Evolutionary conservation across 2,888 invertebrate species (phyloP), one percentile per base, ranked within the genome.

Genomic region (Pammene aurita): DNA sequence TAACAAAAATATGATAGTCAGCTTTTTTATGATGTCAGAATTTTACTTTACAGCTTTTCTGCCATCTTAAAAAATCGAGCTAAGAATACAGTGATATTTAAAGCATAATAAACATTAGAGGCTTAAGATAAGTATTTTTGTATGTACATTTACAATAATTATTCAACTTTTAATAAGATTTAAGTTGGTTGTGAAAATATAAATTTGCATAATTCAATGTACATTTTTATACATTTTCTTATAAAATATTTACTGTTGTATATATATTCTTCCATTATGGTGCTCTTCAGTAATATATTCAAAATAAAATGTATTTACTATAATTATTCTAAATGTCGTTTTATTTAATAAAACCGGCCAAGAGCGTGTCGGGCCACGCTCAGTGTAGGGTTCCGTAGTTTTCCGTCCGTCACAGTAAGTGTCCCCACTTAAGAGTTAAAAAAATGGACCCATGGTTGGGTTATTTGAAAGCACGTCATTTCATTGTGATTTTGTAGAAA

Each of bases 51-150:
- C 1, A 2, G 26, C 26, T 26, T 26, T 26, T 26, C 26, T 26
- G 26, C 26, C 4, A 26, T 26, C 4, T 26, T 26, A 26, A 4
- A n/a, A 26, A 26, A 26, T 26, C 26, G 1, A 13, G 13, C 44
- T 9, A n/a, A 13, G 6, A 46, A 16, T 41, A 26, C 46, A 56
- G 56, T 56, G 64, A 64, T 65, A 65, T 38, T 65, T 34, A 56
- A 56, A 56, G 55, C 55, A 65, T 66, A 58, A 66, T 66, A 66
- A 57, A 48, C 4, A 57, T 26, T 35, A 13, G 42, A 66, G 66
- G 57, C 57, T 66, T 54, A 38, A 46, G 26, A 7, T 48, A 48
- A n/a, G 10, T 41, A 26, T 18, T 13, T 35, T 48, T 65, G 10
- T 41, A 35, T 52, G 26, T 26, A 26, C 34, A 9, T 41, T 7